These are phyloP conservation scores for Palythoa grandiflora DNA, from an alignment of 92 coral and sea anemone genomes.

Conservation along the genomic window DNA sequence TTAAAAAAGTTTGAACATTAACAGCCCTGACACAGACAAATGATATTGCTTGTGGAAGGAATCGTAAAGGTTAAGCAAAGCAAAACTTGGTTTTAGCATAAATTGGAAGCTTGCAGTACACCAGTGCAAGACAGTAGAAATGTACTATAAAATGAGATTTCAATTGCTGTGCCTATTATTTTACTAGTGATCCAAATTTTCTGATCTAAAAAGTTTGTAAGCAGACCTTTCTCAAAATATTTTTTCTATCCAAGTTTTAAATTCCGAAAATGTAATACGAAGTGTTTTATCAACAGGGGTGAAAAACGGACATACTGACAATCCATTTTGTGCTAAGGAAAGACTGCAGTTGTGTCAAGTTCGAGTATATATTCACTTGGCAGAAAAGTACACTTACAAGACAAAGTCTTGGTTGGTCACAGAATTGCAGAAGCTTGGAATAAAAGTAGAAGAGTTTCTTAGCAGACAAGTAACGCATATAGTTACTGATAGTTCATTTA, in stretches of 20 bases:
- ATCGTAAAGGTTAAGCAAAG: too few relatives aligned
- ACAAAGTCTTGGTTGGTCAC: background rate
- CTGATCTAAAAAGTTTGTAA: too few relatives aligned
- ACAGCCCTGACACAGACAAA: too few relatives aligned
- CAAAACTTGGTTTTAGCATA: too few relatives aligned
- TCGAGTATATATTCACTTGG: background rate
- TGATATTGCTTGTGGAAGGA: too few relatives aligned
- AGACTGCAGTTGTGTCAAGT: background rate
- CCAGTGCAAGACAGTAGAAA: too few relatives aligned
- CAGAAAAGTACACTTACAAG: background rate
- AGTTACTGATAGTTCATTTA: background rate
- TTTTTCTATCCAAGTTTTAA: background rate
- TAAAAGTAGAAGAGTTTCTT: background rate
- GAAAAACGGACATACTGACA: background rate
- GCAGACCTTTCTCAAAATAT: too few relatives aligned
- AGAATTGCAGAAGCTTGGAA: background rate
- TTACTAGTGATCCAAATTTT: too few relatives aligned
- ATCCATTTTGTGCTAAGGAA: background rate
- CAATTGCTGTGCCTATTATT: too few relatives aligned
- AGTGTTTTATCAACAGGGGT: background rate
- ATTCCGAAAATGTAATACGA: background rate
- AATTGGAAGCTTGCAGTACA: too few relatives aligned
- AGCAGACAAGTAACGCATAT: background rate
- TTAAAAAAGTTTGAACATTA: too few relatives aligned
- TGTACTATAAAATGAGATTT: too few relatives aligned